These are phyloP conservation scores for Ambastaia sidthimunki DNA, from an alignment of 2,797 vertebrate genomes.

Conservation along the genomic window DNA sequence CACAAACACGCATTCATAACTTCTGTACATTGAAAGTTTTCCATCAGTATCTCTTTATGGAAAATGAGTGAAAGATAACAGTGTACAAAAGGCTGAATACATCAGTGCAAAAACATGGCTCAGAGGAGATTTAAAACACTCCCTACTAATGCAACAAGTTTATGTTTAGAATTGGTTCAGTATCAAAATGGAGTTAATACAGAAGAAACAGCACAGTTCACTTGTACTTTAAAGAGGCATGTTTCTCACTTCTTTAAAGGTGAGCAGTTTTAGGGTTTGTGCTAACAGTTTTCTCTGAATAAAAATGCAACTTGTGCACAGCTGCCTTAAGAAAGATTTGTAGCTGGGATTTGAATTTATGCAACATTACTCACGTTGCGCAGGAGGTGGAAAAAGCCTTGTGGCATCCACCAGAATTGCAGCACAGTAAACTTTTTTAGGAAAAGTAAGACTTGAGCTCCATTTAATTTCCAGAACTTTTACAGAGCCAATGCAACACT, in stretches of 20 bases:
- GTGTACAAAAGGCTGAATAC: conserved; percentile 49
- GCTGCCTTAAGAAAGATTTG: neutral
- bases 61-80: conserved; percentile 49
- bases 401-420: conserved; percentile 65
- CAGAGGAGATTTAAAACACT: conserved; percentile 1
- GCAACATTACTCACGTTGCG: conserved; percentile 49
- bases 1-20: conserved; percentile 62
- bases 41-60: conserved; percentile 49
- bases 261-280: no score
- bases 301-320: conserved; percentile 8
- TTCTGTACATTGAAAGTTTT: conserved; percentile 69
- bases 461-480: conserved; percentile 6
- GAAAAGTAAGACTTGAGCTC: conserved; percentile 24
- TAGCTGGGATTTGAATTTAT: conserved; percentile 42
- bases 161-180: neutral
- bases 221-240: neutral
- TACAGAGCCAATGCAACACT: neutral
- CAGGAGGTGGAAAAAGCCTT: conserved; percentile 65
- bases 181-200: conserved; percentile 7
- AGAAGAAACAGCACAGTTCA: neutral
- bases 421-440: conserved; percentile 54
- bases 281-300: neutral
- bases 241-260: neutral
- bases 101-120: neutral
- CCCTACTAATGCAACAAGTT: neutral